Conservation (phyloP, 2,888 invertebrate genomes). For the Acleris emargana region DNA sequence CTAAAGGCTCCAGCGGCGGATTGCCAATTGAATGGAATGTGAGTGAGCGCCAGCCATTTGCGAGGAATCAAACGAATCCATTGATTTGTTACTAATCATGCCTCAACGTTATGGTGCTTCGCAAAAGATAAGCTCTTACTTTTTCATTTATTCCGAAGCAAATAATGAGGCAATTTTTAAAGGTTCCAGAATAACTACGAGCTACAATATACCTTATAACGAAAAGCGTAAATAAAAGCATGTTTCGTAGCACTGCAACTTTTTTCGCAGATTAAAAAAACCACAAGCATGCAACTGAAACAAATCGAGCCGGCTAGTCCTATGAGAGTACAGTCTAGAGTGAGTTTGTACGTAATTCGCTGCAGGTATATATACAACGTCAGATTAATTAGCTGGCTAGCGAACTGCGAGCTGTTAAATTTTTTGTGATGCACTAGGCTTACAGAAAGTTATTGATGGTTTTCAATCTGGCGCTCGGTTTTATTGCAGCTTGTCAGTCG, state of each 20-base stretch:
- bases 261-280: slow-evolving; percentile 24
- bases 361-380: slow-evolving; percentile 59
- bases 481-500: slow-evolving; percentile 43
- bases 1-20: slow-evolving; percentile 70
- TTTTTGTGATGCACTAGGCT: slow-evolving; percentile 45
- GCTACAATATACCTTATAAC: too few relatives aligned
- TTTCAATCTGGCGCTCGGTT: slow-evolving; percentile 59
- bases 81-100: slow-evolving; percentile 66
- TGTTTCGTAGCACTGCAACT: background rate
- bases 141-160: too few relatives aligned
- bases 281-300: background rate
- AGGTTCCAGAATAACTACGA: too few relatives aligned
- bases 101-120: slow-evolving; percentile 19
- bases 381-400: slow-evolving; percentile 67
- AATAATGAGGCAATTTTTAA: too few relatives aligned
- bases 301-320: slow-evolving; percentile 44
- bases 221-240: background rate
- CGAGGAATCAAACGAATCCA: slow-evolving; percentile 59
- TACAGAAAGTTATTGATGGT: slow-evolving; percentile 44
- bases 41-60: slow-evolving; percentile 59
- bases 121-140: slow-evolving; percentile 1
- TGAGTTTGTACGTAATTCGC: slow-evolving; percentile 61
- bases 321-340: slow-evolving; percentile 55
- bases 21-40: slow-evolving; percentile 68
- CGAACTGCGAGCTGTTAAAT: slow-evolving; percentile 61